Conservation (phyloP, 2,888 invertebrate genomes). For the Pterobdella sp. region DNA sequence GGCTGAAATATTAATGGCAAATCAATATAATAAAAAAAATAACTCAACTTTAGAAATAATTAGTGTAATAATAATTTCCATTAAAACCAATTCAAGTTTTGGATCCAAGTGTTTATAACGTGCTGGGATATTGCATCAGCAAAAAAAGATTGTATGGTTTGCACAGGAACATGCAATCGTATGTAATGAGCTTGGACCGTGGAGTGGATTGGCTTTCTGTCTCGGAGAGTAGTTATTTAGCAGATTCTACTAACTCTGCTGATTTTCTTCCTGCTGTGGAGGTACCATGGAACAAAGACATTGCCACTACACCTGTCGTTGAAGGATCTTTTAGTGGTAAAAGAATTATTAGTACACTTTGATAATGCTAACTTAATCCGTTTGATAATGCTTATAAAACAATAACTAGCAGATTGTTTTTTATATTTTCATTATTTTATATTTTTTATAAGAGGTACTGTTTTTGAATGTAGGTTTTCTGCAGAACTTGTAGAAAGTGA, state of each 20-base stretch:
- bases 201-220: conserved; percentile 40
- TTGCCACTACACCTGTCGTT: conserved; percentile 19
- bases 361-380: background rate
- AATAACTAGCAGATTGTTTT: too few species aligned
- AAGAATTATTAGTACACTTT: background rate
- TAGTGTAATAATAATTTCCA: too few species aligned
- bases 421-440: too few species aligned
- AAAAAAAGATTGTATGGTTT: conserved; percentile 40
- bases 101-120: conserved; percentile 37
- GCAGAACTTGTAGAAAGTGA: too few species aligned
- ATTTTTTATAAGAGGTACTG: too few species aligned
- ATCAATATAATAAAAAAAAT: too few species aligned
- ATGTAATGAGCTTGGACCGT: conserved; percentile 40
- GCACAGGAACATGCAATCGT: conserved; percentile 38
- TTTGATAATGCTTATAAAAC: too few species aligned
- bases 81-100: too few species aligned
- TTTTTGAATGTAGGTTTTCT: too few species aligned
- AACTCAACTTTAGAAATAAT: too few species aligned
- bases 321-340: conserved; percentile 17
- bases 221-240: conserved; percentile 6
- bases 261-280: conserved; percentile 9
- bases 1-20: too few species aligned
- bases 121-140: conserved; percentile 39
- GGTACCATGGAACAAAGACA: conserved; percentile 23
- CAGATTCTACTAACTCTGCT: background rate